phyloP scores from a whole-genome alignment of 2,797 vertebrate genomes.

The Mus minutoides region DNA sequence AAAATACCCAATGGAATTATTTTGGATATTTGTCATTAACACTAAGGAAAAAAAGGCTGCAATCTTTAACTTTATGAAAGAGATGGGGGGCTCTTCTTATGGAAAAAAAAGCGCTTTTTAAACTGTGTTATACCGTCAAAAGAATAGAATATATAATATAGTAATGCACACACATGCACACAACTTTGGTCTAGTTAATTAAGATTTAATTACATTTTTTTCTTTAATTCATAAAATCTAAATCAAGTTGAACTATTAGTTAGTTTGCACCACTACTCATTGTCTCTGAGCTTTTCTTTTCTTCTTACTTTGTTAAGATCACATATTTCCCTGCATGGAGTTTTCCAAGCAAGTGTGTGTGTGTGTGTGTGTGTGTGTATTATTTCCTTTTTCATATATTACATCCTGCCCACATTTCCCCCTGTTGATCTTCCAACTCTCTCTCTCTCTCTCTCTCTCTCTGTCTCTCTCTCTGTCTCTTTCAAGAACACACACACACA shows the following conservation, averaged over 20 bases:
- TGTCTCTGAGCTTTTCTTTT: slow-evolving; percentile 28
- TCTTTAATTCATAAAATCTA: slow-evolving; percentile 18
- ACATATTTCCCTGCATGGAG: slow-evolving; percentile 6
- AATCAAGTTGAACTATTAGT: slow-evolving; percentile 53
- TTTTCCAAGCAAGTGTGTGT: background rate
- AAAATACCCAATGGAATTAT: slow-evolving; percentile 70
- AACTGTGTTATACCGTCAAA: background rate
- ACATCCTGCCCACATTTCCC: background rate
- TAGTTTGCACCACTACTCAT: background rate
- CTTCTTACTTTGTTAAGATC: slow-evolving; percentile 63
- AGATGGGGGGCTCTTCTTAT: background rate
- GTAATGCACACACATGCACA: background rate
- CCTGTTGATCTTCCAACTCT: background rate
- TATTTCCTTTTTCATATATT: background rate
- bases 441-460: no score
- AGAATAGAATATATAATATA: background rate
- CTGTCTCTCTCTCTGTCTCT: no score
- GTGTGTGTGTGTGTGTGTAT: no score
- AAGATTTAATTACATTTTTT: background rate
- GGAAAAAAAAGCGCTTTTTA: slow-evolving; percentile 27
- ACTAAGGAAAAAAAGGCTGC: slow-evolving; percentile 58
- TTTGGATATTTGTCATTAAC: background rate
- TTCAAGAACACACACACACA: background rate
- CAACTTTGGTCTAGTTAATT: background rate
- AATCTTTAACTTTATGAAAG: slow-evolving; percentile 44